Evolutionary conservation across 2,888 invertebrate genomes (phyloP), one percentile per base, ranked within the genome.

Genomic region (Unio delphinus): DNA sequence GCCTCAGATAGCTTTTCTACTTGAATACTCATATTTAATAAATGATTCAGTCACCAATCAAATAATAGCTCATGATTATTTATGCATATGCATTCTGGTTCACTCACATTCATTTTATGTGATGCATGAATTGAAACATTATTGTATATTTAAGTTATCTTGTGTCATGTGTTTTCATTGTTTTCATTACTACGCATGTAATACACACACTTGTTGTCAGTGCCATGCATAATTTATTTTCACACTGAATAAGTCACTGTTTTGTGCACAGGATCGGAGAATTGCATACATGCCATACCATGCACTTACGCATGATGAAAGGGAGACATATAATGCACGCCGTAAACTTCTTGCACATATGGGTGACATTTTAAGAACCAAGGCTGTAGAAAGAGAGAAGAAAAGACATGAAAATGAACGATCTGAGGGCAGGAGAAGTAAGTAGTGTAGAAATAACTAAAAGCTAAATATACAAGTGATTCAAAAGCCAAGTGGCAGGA

Each of bases 231-330:
- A 17, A 54, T 45, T 6, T 23, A 54, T 45, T 6, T 23, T 61
- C 18, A 23, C 23, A 23, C 45, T 68, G 65, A 45, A 11, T 15
- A 45, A 11, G 45, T 45, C 45, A 45, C 67, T 17, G 23, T 57
- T 60, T 59, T 26, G 58, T 45, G 59, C 62, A 30, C 73, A 88
- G 88, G 90, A 90, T 76, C 83, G 85, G 60, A 82, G 89, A 65
- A 89, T 90, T 57, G 88, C 90, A 54, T 88, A 88, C 76, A 88
- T 88, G 79, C 90, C 90, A 1, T 89, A 90, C 77, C 90, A 90
- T 75, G 90, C 90, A 15, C 80, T 90, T 63, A 88, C 88, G 6
- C 86, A 80, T 62, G 80, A 84, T n/a, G 90, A 90, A 70, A 70
- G 90, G n/a, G 89, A 89, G 58, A 89, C 88, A 8, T 89, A 85